Evolutionary conservation across 2,797 vertebrate species (phyloP).

Genomic region (Scarus forsteni): DNA sequence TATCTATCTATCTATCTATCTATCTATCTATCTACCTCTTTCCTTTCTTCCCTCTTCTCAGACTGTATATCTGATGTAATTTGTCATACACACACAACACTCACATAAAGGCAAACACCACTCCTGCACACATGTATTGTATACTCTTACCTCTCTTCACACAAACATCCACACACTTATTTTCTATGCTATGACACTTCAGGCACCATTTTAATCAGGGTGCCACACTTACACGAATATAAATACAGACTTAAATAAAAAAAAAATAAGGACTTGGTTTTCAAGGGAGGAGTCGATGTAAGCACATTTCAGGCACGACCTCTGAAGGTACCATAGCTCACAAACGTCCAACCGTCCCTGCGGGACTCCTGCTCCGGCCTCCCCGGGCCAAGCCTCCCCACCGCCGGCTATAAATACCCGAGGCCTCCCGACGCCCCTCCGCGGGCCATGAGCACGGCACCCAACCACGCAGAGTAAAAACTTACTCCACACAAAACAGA

Average conservation of each 20-base stretch:
- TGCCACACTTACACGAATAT: background rate
- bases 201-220: conserved; percentile 17
- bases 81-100: background rate
- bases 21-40: too few species aligned
- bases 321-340: conserved; percentile 73
- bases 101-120: conserved; percentile 1
- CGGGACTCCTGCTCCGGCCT: conserved; percentile 61
- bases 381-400: conserved; percentile 59
- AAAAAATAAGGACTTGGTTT: conserved; percentile 31
- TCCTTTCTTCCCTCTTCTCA: background rate
- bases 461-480: conserved; percentile 16
- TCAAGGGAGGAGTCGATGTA: conserved; percentile 46
- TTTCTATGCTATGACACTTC: conserved; percentile 1
- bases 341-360: conserved; percentile 61
- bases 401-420: conserved; percentile 78
- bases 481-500: background rate
- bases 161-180: background rate
- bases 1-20: too few species aligned
- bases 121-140: conserved; percentile 8
- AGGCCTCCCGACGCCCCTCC: conserved; percentile 67
- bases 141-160: conserved; percentile 4
- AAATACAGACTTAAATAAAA: too few species aligned
- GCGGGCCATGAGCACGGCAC: conserved; percentile 40
- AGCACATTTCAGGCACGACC: conserved; percentile 66
- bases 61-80: background rate